Conservation (phyloP, 2,888 invertebrate genomes). For the Xiphydria camelus region DNA sequence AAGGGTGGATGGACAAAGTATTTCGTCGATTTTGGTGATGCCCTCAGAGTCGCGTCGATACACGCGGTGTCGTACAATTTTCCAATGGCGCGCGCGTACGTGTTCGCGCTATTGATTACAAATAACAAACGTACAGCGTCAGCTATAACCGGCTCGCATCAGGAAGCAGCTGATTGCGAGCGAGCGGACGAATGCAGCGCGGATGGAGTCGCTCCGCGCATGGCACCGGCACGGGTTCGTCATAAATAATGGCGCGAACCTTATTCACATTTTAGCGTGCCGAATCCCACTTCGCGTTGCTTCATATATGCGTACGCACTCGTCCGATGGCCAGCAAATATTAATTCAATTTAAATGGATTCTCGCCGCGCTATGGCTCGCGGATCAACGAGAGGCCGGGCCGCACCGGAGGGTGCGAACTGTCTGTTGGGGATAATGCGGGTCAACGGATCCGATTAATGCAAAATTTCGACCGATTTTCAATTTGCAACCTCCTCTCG, state of each 20-base stretch:
- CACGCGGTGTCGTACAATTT: conserved; percentile 25
- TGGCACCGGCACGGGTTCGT: conserved; percentile 47
- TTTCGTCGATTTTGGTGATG: too few relatives aligned
- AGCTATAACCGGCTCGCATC: conserved; percentile 25
- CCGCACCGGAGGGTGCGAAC: not conserved
- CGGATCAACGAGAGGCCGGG: not conserved
- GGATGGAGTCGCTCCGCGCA: too few relatives aligned
- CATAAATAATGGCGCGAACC: conserved; percentile 50
- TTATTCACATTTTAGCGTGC: conserved; percentile 34
- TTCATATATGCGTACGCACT: too few relatives aligned
- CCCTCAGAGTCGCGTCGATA: too few relatives aligned
- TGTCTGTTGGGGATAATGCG: not conserved
- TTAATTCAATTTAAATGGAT: conserved; percentile 54
- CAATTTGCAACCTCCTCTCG: not conserved
- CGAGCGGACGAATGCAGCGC: too few relatives aligned
- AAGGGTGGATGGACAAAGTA: too few relatives aligned
- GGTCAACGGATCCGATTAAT: conserved; percentile 1
- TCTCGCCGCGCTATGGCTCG: conserved; percentile 18
- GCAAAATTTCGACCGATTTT: not conserved
- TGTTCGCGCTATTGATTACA: too few relatives aligned
- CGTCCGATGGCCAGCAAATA: conserved; percentile 43
- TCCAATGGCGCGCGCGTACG: conserved; percentile 22
- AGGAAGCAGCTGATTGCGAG: conserved; percentile 26
- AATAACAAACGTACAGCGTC: too few relatives aligned
- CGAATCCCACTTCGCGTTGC: too few relatives aligned